Evolutionary conservation across 1,140 invertebrate species (phyloP), one percentile per base, ranked within the genome.

Genomic region (Rhopalosiphum maidis): DNA sequence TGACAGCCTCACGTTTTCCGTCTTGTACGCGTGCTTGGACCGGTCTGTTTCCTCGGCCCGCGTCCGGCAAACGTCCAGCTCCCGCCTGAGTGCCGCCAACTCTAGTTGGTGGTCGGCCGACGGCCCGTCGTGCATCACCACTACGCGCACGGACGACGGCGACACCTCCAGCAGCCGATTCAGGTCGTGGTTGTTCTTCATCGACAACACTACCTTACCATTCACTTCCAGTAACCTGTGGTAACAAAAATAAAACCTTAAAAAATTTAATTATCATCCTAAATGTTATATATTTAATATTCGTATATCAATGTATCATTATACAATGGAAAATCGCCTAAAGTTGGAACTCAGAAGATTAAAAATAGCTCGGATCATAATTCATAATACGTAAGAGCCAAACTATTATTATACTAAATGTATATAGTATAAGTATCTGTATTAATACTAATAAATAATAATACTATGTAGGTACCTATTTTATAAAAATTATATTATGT

Each of bases 151-250:
- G 30, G 94, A 94, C 54, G 94, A 94, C 5, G 95, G 94, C 18
- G 94, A 94, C 25, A 95, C 94, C 83, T 95, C 95, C n/a, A 97
- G 94, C n/a, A 97, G 95, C 54, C 97, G 96, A 23, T 96, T 95
- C 60, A 98, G 95, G 94, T 98, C 97, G 83, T 97, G 97, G 94
- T 96, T 96, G 85, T 96, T 96, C 94, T 96, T 97, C 60, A 94
- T 82, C 88, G 96, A 96, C 9, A 98, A 95, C 9, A 98, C 96
- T 9, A 97, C 94, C 94, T 97, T 97, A 25, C 98, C 98, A 94
- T 98, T 98, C 82, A 98, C 97, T 95, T 98, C 98, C 94, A 98
- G 95, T 93, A 98, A 96, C 94, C 98, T 98, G 95, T 23, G 43
- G 15, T 4, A n/a, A 46, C 41, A n/a, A 41, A 37, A 41, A 41